Evolutionary conservation across 2,888 invertebrate genomes (phyloP).

Genomic region (Holacanthella duospinosa): DNA sequence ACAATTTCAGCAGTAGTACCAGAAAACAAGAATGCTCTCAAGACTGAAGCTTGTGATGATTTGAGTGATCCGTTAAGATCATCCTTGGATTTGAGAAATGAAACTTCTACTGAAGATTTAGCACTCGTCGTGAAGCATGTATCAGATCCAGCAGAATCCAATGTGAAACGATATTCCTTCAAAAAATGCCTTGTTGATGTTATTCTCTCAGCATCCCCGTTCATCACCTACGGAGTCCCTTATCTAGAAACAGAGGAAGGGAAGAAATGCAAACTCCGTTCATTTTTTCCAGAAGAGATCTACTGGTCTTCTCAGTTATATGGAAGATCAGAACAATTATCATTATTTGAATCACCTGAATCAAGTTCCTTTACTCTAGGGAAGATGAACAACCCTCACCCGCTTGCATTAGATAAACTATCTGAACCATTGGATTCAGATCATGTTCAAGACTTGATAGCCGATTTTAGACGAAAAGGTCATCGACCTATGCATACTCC

Average conservation of each 20-base stretch:
- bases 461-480: constrained; percentile 78
- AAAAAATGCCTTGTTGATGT: constrained; percentile 52
- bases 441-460: constrained; percentile 60
- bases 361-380: constrained; percentile 20
- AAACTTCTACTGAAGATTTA: neutral
- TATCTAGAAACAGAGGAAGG: constrained; percentile 78
- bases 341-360: constrained; percentile 9
- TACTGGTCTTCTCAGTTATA: constrained; percentile 50
- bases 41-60: constrained; percentile 53
- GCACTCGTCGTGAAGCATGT: neutral
- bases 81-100: constrained; percentile 42
- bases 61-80: constrained; percentile 70
- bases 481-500: constrained; percentile 45
- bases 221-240: constrained; percentile 70
- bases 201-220: constrained; percentile 74
- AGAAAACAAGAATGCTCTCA: constrained; percentile 27
- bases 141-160: constrained; percentile 9
- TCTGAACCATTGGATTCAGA: constrained; percentile 54
- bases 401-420: constrained; percentile 62
- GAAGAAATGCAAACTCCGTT: constrained; percentile 59
- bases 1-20: constrained; percentile 4
- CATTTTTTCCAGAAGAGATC: constrained; percentile 60
- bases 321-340: constrained; percentile 4
- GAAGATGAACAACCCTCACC: constrained; percentile 48
- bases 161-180: constrained; percentile 4